Conservation (phyloP, 2,797 vertebrate species). For the Gambelia wislizenii region DNA sequence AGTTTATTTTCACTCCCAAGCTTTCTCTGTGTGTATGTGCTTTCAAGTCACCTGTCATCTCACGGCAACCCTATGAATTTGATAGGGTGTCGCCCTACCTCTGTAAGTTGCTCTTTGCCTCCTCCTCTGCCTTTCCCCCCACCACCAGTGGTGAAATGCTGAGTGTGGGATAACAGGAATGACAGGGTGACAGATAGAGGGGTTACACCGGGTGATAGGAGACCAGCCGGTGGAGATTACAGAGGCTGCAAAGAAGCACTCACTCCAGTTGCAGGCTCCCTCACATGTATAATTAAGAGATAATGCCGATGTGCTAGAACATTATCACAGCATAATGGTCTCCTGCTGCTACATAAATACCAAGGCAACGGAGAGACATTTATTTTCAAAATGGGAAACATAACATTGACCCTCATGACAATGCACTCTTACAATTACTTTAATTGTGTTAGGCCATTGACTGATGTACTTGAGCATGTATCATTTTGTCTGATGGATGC, state of each 20-base stretch:
- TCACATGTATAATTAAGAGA: slow-evolving; percentile 62
- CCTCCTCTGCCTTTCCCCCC: too few species aligned
- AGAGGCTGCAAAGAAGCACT: not conserved
- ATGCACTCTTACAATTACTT: slow-evolving; percentile 35
- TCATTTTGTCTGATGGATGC: slow-evolving; percentile 37
- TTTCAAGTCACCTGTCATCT: too few species aligned
- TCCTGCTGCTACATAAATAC: slow-evolving; percentile 37
- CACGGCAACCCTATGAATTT: too few species aligned
- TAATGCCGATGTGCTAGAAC: slow-evolving; percentile 38
- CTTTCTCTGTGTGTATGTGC: too few species aligned
- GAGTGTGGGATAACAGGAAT: not conserved
- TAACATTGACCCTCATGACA: slow-evolving; percentile 43
- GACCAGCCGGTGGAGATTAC: slow-evolving; percentile 12
- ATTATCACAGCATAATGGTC: slow-evolving; percentile 61
- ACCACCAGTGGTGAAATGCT: not conserved
- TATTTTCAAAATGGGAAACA: slow-evolving; percentile 54
- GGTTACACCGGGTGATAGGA: not conserved
- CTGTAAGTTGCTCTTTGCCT: too few species aligned
- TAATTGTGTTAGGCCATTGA: slow-evolving; percentile 13
- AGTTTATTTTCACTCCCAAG: too few species aligned
- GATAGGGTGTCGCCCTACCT: too few species aligned
- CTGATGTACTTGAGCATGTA: not conserved
- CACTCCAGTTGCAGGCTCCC: slow-evolving; percentile 32
- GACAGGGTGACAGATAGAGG: not conserved
- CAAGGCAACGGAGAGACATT: slow-evolving; percentile 13